Evolutionary conservation across 2,113 vertebrate genomes (phyloP).

Genomic region (Aphelocoma coerulescens): DNA sequence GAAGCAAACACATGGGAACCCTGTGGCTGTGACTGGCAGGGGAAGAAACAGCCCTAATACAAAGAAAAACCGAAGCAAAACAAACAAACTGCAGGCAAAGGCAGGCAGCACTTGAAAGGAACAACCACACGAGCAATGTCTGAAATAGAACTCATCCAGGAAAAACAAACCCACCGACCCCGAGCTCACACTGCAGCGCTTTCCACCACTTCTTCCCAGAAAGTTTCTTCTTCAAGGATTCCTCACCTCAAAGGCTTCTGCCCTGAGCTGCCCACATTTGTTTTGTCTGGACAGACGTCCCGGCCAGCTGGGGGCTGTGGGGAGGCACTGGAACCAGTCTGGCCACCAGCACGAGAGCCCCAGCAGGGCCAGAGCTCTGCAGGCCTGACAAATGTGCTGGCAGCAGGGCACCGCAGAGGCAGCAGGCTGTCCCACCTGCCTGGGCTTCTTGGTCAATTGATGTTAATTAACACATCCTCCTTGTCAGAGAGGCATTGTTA

Average conservation of each 20-base stretch:
- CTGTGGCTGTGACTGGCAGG: not conserved
- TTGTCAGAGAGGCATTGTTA: not conserved
- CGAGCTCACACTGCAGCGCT: rapidly evolving
- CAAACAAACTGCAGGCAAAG: not conserved
- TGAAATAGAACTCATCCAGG: not conserved
- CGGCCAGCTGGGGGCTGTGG: not conserved
- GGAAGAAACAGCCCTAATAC: not conserved
- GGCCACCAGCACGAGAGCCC: not conserved
- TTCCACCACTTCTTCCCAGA: not conserved
- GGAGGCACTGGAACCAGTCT: not conserved
- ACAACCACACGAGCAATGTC: not conserved
- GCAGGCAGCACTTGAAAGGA: not conserved
- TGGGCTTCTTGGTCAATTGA: not conserved
- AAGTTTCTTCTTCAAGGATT: not conserved
- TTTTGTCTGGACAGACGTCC: rapidly evolving
- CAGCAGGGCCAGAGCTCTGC: not conserved
- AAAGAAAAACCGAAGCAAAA: not conserved
- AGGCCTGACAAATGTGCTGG: not conserved
- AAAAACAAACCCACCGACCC: not conserved
- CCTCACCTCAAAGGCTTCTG: not conserved
- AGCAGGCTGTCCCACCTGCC: not conserved
- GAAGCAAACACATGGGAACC: not conserved
- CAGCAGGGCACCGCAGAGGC: not conserved
- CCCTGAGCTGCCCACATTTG: rapidly evolving
- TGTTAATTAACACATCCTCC: constrained; percentile 56